These are phyloP conservation scores for Lepus townsendii DNA, from an alignment of 2,797 vertebrate genomes.

Conservation along the genomic window DNA sequence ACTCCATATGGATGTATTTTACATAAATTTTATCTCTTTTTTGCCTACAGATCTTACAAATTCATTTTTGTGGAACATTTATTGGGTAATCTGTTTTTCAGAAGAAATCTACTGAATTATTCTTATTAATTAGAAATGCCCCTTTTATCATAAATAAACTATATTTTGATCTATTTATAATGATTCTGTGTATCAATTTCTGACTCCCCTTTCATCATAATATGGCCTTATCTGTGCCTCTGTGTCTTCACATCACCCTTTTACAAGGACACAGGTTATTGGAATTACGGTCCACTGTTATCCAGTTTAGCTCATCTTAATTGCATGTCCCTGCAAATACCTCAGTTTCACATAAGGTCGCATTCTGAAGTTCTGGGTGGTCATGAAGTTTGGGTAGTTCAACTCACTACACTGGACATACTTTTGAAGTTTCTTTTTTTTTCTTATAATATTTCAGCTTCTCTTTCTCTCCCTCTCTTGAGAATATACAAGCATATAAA, in stretches of 20 bases:
- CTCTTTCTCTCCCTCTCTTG: not conserved
- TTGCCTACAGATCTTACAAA: not conserved
- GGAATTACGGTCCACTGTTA: not conserved
- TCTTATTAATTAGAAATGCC: not conserved
- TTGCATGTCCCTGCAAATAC: not conserved
- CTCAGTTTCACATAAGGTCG: not conserved
- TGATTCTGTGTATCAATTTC: not conserved
- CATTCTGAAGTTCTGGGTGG: not conserved
- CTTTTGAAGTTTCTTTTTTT: not conserved
- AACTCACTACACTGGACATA: not conserved
- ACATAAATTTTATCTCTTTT: not conserved
- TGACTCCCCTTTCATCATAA: not conserved
- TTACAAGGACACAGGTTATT: not conserved
- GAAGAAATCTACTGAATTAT: not conserved
- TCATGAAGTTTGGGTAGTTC: not conserved
- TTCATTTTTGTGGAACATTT: not conserved
- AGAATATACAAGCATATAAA: not conserved
- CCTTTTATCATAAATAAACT: not conserved
- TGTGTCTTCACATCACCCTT: not conserved
- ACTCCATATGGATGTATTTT: not conserved
- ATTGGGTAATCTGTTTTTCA: not conserved
- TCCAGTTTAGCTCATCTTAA: not conserved
- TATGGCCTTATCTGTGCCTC: not conserved
- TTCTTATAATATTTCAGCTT: not conserved
- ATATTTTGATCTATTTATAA: not conserved